A percentile compares a stretch with the other conserved stretches of the same genome.
Conservation (phyloP, 2,888 invertebrate genomes). For the Cheilosia grossa region DNA sequence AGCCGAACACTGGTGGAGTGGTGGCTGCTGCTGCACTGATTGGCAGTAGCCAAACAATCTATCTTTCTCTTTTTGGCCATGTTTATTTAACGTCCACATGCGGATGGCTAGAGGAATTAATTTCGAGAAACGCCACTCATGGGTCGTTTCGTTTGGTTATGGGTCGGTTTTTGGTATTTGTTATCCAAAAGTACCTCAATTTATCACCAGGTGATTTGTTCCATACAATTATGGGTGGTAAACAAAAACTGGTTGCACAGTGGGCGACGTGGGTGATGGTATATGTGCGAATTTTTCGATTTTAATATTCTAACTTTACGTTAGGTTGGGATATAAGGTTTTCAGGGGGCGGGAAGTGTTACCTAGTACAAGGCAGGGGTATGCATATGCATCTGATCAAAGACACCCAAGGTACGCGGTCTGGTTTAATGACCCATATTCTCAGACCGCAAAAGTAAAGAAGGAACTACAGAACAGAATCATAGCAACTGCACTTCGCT, state of each 20-base stretch:
- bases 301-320: no score
- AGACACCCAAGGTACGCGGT: no score
- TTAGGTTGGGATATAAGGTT: no score
- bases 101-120: constrained; percentile 53
- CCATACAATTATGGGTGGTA: constrained; percentile 43
- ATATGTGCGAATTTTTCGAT: background rate
- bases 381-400: no score
- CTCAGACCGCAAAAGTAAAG: no score
- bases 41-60: constrained; percentile 61
- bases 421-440: no score
- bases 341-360: no score
- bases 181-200: constrained; percentile 69
- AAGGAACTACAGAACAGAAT: no score
- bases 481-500: no score
- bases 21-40: constrained; percentile 44
- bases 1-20: background rate
- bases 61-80: constrained; percentile 59
- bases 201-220: constrained; percentile 73
- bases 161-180: constrained; percentile 65
- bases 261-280: constrained; percentile 16
- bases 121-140: constrained; percentile 61
- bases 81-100: constrained; percentile 52
- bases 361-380: no score
- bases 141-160: constrained; percentile 65
- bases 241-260: constrained; percentile 37